Evolutionary conservation across 2,113 vertebrate genomes (phyloP).

Genomic region (Dromiciops gliroides): DNA sequence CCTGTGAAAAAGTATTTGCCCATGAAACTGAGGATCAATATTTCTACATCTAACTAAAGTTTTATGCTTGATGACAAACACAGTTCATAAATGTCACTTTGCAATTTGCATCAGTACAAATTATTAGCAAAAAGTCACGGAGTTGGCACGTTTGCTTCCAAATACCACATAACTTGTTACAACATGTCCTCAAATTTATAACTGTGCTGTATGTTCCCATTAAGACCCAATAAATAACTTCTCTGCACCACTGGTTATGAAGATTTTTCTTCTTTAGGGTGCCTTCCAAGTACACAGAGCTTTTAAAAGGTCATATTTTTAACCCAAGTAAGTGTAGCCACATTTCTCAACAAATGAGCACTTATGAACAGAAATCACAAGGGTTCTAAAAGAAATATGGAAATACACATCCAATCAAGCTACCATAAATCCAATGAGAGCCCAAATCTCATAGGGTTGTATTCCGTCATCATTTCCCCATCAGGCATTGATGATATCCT

Average conservation of each 20-base stretch:
- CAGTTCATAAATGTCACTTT: conserved; percentile 78
- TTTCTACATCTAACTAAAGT: conserved; percentile 71
- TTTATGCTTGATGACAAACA: conserved; percentile 76
- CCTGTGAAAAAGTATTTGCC: conserved; percentile 68
- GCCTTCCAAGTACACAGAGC: conserved; percentile 10
- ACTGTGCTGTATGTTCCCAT: conserved; percentile 56
- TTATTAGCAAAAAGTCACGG: conserved; percentile 76
- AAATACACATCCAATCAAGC: not conserved
- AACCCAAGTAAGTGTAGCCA: conserved; percentile 40
- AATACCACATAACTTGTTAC: conserved; percentile 66
- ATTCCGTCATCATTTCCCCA: conserved; percentile 19
- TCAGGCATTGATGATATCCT: not conserved
- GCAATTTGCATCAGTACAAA: conserved; percentile 77
- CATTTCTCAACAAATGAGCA: conserved; percentile 40
- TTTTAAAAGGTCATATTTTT: conserved; percentile 60
- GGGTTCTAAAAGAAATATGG: not conserved
- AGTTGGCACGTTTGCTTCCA: conserved; percentile 43
- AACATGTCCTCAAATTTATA: conserved; percentile 72
- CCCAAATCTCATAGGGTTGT: conserved; percentile 27
- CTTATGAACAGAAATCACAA: conserved; percentile 46
- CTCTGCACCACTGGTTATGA: conserved; percentile 52
- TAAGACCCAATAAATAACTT: conserved; percentile 71
- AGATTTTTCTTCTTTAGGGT: conserved; percentile 43
- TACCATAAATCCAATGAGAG: not conserved
- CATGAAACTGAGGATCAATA: conserved; percentile 71